A percentile compares a stretch with the other conserved stretches of the same genome.
Evolutionary conservation across 2,113 vertebrate genomes (phyloP).

Genomic region (Aldabrachelys gigantea): DNA sequence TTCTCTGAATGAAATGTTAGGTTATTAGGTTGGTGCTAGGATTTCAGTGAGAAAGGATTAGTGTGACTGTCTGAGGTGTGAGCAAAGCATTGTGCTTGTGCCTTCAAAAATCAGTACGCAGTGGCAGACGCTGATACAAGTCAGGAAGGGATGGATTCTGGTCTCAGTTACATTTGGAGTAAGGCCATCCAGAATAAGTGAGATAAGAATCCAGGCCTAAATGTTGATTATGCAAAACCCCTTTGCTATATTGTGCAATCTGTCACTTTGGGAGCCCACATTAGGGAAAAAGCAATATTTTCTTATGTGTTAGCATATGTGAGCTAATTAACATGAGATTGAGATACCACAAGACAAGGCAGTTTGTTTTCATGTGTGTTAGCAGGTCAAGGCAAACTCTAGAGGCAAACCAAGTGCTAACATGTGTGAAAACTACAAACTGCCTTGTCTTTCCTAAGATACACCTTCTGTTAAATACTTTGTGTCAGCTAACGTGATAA

Average conservation of each 20-base stretch:
- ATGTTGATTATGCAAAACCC: not conserved
- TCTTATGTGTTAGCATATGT: not conserved
- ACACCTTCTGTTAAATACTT: not conserved
- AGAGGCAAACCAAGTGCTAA: not conserved
- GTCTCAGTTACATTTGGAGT: not conserved
- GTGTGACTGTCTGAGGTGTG: constrained; percentile 17
- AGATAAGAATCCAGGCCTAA: not conserved
- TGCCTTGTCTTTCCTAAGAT: not conserved
- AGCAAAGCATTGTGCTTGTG: constrained; percentile 40
- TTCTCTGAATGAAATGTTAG: constrained; percentile 47
- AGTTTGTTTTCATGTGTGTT: not conserved
- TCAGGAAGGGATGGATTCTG: not conserved
- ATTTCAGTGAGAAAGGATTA: constrained; percentile 55
- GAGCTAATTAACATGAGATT: not conserved
- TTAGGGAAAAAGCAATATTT: not conserved
- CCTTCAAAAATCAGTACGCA: constrained; percentile 47
- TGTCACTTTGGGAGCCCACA: not conserved
- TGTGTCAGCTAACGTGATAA: not conserved
- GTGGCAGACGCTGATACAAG: not conserved
- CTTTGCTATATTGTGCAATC: not conserved
- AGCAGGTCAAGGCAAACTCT: not conserved
- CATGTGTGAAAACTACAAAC: not conserved
- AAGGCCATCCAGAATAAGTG: not conserved
- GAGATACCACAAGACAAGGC: not conserved
- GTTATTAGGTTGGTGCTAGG: constrained; percentile 50